Evolutionary conservation across 2,888 invertebrate species (phyloP).

Genomic region (Zygothrica quintamaculata): DNA sequence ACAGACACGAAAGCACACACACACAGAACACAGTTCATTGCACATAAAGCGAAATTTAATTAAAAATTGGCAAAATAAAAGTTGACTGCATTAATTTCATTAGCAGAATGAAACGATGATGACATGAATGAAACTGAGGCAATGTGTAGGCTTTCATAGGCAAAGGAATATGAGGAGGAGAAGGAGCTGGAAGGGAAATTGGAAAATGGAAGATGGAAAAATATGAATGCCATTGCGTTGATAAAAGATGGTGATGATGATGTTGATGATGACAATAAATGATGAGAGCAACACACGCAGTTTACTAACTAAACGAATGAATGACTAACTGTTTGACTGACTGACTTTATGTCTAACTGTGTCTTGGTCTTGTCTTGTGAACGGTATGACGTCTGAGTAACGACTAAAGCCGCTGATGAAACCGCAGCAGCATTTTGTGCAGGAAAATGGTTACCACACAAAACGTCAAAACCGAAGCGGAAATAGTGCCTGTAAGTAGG

Average conservation of each 20-base stretch:
- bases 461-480: slow-evolving; percentile 71
- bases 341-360: slow-evolving; percentile 20
- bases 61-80: slow-evolving; percentile 73
- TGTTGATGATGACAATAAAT: slow-evolving; percentile 17
- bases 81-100: slow-evolving; percentile 76
- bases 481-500: slow-evolving; percentile 78
- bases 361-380: slow-evolving; percentile 32
- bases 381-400: slow-evolving; percentile 64
- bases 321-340: slow-evolving; percentile 17
- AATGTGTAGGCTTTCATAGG: background rate
- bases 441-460: slow-evolving; percentile 47
- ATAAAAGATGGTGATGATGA: slow-evolving; percentile 29
- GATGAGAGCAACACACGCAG: slow-evolving; percentile 20
- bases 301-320: slow-evolving; percentile 16
- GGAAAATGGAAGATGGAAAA: slow-evolving; percentile 2
- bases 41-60: slow-evolving; percentile 65
- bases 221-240: slow-evolving; percentile 23
- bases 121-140: slow-evolving; percentile 33
- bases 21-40: slow-evolving; percentile 1
- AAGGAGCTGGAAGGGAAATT: too few relatives aligned
- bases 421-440: slow-evolving; percentile 59
- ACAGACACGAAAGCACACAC: slow-evolving; percentile 17
- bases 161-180: too few relatives aligned
- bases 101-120: slow-evolving; percentile 44
- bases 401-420: slow-evolving; percentile 63